Percentiles rank a stretch among this genome's conserved stretches.
These are phyloP conservation scores for Gobio gobio DNA, from an alignment of 2,113 vertebrate species.

Conservation along the genomic window DNA sequence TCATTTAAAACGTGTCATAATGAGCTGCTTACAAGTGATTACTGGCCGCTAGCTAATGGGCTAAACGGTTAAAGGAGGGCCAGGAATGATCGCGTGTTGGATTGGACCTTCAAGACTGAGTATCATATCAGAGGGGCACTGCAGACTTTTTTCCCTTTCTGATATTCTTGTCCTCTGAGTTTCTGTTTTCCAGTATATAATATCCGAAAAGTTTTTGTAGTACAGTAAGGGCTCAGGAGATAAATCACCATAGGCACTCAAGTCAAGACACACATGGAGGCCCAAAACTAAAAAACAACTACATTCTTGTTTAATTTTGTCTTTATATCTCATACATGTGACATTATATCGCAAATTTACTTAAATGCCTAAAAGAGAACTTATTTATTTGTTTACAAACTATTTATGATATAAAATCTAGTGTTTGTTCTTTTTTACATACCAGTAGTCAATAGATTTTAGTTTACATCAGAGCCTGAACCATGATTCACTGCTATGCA, in stretches of 20 bases:
- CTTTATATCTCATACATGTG: not conserved
- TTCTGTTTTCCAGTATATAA: not conserved
- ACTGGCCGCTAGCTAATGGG: slow-evolving; percentile 66
- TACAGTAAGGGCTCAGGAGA: not conserved
- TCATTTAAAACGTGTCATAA: slow-evolving; percentile 68
- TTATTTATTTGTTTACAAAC: not conserved
- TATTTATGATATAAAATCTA: not conserved
- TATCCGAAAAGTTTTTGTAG: not conserved
- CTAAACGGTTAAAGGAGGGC: slow-evolving; percentile 59
- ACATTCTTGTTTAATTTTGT: not conserved
- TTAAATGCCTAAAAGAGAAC: not conserved
- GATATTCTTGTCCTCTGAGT: not conserved
- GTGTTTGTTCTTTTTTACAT: not conserved
- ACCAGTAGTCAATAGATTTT: not conserved
- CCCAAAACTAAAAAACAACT: not conserved
- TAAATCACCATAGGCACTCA: not conserved
- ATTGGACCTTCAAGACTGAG: slow-evolving; percentile 45
- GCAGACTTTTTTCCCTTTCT: not conserved
- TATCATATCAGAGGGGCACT: slow-evolving; percentile 44
- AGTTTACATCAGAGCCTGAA: not conserved
- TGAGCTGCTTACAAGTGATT: slow-evolving; percentile 67
- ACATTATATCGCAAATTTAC: not conserved
- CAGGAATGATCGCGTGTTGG: slow-evolving; percentile 56
- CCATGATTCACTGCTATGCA: not conserved
- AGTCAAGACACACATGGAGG: not conserved